These are phyloP conservation scores for Crotalus viridis DNA, from an alignment of 2,113 vertebrate species.

Conservation along the genomic window DNA sequence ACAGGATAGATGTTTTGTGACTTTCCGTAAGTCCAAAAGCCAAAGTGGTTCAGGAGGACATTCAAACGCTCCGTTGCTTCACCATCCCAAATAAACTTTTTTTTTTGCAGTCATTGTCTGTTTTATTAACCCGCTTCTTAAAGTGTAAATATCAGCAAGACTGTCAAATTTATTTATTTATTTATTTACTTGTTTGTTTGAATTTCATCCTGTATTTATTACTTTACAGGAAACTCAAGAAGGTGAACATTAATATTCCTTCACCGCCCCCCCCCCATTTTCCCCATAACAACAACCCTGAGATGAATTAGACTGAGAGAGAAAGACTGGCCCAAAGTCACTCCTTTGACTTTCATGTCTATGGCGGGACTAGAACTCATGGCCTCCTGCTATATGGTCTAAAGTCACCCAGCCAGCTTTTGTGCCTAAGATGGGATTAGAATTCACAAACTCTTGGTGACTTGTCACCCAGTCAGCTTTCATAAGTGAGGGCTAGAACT, in stretches of 20 bases:
- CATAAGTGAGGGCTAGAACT: too few relatives aligned
- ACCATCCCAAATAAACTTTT: not conserved
- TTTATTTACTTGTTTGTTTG: not conserved
- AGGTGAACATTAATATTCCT: not conserved
- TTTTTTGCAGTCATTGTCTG: not conserved
- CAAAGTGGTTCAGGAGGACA: not conserved
- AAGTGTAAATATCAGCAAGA: not conserved
- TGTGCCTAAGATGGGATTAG: too few relatives aligned
- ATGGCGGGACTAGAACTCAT: too few relatives aligned
- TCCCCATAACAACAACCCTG: not conserved
- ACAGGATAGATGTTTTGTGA: not conserved
- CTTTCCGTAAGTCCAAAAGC: not conserved
- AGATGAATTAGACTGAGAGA: not conserved
- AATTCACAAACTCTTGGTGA: too few relatives aligned
- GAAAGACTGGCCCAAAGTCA: not conserved
- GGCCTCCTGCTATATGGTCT: too few relatives aligned
- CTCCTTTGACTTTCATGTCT: too few relatives aligned
- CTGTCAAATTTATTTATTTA: not conserved
- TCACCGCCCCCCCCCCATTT: not conserved
- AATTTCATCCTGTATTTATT: not conserved
- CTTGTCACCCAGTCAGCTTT: too few relatives aligned
- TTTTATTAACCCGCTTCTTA: not conserved
- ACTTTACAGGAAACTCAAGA: not conserved
- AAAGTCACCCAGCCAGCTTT: too few relatives aligned
- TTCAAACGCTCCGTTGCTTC: not conserved